These are phyloP conservation scores for Nephrotoma flavescens DNA, from an alignment of 2,888 invertebrate genomes.

Conservation along the genomic window DNA sequence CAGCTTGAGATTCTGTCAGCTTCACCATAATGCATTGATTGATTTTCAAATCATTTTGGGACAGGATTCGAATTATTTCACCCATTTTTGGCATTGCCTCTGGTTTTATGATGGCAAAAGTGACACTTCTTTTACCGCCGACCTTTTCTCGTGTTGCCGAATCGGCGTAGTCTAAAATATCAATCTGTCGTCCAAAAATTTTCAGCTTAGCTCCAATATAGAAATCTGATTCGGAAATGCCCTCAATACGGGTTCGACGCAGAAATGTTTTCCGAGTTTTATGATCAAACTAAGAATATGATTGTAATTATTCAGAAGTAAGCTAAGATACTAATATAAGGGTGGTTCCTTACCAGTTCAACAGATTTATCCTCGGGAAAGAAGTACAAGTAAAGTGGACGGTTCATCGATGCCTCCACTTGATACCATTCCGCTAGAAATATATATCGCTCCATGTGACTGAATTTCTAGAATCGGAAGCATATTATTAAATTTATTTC, in stretches of 20 bases:
- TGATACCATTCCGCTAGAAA: slow-evolving; percentile 83
- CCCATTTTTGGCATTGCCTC: slow-evolving; percentile 53
- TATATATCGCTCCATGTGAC: slow-evolving; percentile 21
- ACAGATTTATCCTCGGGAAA: slow-evolving; percentile 63
- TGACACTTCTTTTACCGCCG: slow-evolving; percentile 47
- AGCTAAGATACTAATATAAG: not conserved
- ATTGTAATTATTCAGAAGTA: not conserved
- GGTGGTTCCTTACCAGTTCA: slow-evolving; percentile 48
- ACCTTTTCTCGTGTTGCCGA: slow-evolving; percentile 47
- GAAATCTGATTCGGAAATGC: slow-evolving; percentile 47
- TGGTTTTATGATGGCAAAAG: slow-evolving; percentile 67
- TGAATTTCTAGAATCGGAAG: not conserved
- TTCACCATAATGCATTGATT: slow-evolving; percentile 58
- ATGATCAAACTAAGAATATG: slow-evolving; percentile 38
- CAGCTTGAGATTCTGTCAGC: slow-evolving; percentile 47
- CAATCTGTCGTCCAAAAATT: slow-evolving; percentile 58
- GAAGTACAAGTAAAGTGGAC: slow-evolving; percentile 62
- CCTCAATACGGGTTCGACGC: slow-evolving; percentile 51
- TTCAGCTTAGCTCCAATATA: slow-evolving; percentile 58
- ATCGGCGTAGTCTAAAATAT: slow-evolving; percentile 59
- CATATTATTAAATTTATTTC: not conserved
- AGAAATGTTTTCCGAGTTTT: slow-evolving; percentile 49
- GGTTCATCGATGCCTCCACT: slow-evolving; percentile 53
- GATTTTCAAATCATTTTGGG: slow-evolving; percentile 43
- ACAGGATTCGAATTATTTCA: slow-evolving; percentile 52